These are phyloP conservation scores for Perodicticus potto DNA, from an alignment of 2,797 vertebrate genomes.

Conservation along the genomic window DNA sequence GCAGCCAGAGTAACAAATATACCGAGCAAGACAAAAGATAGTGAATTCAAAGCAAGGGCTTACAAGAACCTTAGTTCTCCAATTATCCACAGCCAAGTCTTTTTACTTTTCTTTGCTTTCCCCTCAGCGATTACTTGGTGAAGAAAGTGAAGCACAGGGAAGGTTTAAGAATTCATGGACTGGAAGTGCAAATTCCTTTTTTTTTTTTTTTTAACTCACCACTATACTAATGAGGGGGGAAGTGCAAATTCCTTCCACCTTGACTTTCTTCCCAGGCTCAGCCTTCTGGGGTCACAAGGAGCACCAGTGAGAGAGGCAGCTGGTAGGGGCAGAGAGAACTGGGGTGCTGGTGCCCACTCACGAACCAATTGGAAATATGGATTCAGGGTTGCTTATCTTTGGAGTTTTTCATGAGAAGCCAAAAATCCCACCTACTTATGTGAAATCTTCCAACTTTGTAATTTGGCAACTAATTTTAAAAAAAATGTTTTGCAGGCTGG, in stretches of 20 bases:
- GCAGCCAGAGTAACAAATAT: background rate
- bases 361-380: background rate
- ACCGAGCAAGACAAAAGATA: background rate
- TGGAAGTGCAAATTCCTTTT: background rate
- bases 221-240: background rate
- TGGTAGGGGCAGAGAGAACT: background rate
- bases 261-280: background rate
- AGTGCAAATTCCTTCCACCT: background rate
- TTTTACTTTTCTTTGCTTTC: background rate
- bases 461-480: background rate
- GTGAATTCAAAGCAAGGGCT: background rate
- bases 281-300: background rate
- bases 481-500: background rate
- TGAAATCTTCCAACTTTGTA: conserved; percentile 10
- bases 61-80: background rate
- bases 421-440: background rate
- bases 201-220: no score
- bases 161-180: background rate
- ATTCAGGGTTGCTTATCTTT: background rate
- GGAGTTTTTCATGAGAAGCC: conserved; percentile 8
- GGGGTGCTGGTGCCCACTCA: no score
- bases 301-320: background rate
- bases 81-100: background rate
- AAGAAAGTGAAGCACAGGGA: background rate
- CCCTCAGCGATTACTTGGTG: background rate